Evolutionary conservation across 2,888 invertebrate genomes (phyloP), one percentile per base, ranked within the genome.

Genomic region (Salpingus planirostris): DNA sequence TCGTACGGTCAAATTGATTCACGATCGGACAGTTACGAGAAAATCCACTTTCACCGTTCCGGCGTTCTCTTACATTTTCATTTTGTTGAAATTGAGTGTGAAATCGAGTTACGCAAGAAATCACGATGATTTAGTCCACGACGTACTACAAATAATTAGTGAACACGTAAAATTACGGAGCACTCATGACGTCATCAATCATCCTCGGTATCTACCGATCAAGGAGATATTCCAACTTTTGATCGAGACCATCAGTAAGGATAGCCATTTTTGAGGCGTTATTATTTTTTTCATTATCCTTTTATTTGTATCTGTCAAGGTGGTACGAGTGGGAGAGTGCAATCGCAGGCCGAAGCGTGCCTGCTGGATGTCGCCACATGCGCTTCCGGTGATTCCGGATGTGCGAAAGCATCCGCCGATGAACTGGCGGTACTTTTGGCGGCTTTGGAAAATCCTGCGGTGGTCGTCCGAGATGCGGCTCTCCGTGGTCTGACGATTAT

Each of bases 61-160:
- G 2, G 80, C 82, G 1, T 89, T 91, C 66, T 81, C 83, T 49
- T 93, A 85, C 55, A 70, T 77, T 7, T 92, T 90, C 62, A 82
- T 85, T 8, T 71, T 92, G 47, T 61, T 93, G 3, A 78, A 77
- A 49, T 67, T 72, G 31, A 76, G 79, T 44, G 50, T 76, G 24
- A 50, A 68, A 5, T 65, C 68, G 1, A 56, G 60, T 29, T 51
- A 58, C 14, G 67, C 69, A 12, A 66, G 65, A 38, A 68, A 65
- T 38, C 73, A 73, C 52, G 72, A 68, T 31, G 65, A 67, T 15
- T 65, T 78, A 39, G 66, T 81, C 38, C 60, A 76, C 38, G 71
- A 73, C 45, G 74, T 74, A 1, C 62, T 81, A 11, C 73, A 78
- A 37, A 69, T 87, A 24, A 73, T 86, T 29, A 73, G 78, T 27